Evolutionary conservation across 2,797 vertebrate genomes (phyloP), one percentile per base, ranked within the genome.

Genomic region (Eurystomus glaucurus): DNA sequence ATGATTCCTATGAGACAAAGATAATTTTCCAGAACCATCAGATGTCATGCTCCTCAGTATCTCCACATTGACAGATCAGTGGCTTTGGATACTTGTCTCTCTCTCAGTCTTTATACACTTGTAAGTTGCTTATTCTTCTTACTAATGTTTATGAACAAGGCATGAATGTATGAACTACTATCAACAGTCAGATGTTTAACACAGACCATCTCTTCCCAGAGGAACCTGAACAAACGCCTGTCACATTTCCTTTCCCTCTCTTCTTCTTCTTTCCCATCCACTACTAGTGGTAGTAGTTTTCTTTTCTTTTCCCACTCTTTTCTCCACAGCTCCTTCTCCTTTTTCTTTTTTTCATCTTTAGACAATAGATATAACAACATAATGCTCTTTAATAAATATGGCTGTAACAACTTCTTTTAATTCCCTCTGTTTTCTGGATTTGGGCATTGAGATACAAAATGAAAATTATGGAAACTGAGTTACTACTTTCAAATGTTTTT

Each of bases 331-430:
- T 84, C 31, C 23, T n/a, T n/a, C 51, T 5, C 35, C 2, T 28
- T 66, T 54, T 74, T 61, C 28, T 50, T 81, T 46, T 93, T 52
- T 75, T 37, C 35, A 29, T 48, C n/a, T 72, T 75, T 68, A 75
- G 12, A 66, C 89, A 74, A 5, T 23, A 65, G 23, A 20, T 51
- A 19, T 18, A 79, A 50, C 2, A 71, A n/a, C 11, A 18, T 33
- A 43, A 52, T 20, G 2, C 1, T 43, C 20, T 62, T n/a, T 72
- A 52, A 39, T 41, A 62, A 88, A 51, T 33, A 54, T 8, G 13
- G 2, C 2, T 87, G 8, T 28, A 62, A 11, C 8, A 81, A 62
- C 3, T 31, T 33, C 43, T 23, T 83, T 84, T 57, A 51, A n/a
- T 48, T 75, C 4, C 11, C 5, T 61, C 6, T 15, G 2, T 79